Evolutionary conservation across 2,797 vertebrate genomes (phyloP).

Genomic region (Falco rusticolus): DNA sequence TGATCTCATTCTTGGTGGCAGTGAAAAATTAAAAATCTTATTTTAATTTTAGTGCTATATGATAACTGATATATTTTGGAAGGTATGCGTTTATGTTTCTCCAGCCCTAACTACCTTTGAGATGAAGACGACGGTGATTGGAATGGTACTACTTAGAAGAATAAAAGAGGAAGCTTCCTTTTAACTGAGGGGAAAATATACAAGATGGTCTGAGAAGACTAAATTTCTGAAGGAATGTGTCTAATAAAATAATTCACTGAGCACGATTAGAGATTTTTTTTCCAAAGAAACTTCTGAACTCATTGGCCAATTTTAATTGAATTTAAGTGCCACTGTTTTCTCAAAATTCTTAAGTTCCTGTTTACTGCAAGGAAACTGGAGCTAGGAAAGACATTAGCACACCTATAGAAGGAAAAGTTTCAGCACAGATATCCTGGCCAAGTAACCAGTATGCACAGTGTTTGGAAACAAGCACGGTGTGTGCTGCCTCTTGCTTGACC

Average conservation of each 20-base stretch:
- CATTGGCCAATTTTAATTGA: background rate
- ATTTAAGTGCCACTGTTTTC: background rate
- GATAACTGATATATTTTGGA: background rate
- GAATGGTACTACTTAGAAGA: background rate
- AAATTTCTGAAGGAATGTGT: background rate
- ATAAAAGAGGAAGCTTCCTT: background rate
- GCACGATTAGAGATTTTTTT: background rate
- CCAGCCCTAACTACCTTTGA: background rate
- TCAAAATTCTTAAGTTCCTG: background rate
- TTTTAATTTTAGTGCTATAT: background rate
- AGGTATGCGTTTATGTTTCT: background rate
- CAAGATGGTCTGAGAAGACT: background rate
- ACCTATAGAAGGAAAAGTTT: background rate
- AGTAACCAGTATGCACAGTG: background rate
- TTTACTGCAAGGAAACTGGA: background rate
- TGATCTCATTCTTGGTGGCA: background rate
- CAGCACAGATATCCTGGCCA: background rate
- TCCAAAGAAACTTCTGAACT: background rate
- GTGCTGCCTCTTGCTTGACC: constrained; percentile 27
- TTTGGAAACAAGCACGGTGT: background rate
- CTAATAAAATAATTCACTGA: background rate
- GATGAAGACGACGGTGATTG: background rate
- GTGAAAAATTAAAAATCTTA: background rate
- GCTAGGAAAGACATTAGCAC: background rate
- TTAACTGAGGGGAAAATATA: background rate